Percentiles rank a stretch among this genome's conserved stretches.
Evolutionary conservation across 2,797 vertebrate species (phyloP).

Genomic region (Mormyrops attenuatus): DNA sequence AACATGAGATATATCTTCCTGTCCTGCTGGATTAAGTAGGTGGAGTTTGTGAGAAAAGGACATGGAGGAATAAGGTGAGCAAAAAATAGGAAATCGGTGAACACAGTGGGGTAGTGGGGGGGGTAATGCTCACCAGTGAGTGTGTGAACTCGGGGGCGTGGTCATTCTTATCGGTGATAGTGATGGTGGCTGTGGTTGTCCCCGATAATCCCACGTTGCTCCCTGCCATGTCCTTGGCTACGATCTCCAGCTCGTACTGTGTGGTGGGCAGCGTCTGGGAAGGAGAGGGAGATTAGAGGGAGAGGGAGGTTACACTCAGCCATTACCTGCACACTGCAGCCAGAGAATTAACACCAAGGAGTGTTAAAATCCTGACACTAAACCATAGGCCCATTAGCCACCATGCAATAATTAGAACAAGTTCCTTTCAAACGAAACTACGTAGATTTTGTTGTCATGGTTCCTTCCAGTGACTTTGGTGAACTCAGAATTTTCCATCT

Average conservation of each 20-base stretch:
- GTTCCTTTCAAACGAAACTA: not conserved
- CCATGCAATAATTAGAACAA: not conserved
- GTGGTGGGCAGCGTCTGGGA: slow-evolving; percentile 83
- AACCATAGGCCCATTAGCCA: not conserved
- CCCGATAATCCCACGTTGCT: slow-evolving; percentile 86
- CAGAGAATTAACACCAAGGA: not conserved
- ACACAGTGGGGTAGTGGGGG: not conserved
- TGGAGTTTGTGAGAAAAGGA: not conserved
- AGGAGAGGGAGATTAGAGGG: slow-evolving; percentile 26
- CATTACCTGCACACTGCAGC: not conserved
- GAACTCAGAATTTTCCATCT: not conserved
- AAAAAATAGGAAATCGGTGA: not conserved
- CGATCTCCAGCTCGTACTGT: slow-evolving; percentile 87
- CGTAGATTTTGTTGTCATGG: not conserved
- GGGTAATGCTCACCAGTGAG: slow-evolving; percentile 51
- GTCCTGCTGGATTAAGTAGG: not conserved
- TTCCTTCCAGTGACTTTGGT: not conserved
- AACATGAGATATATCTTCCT: not conserved
- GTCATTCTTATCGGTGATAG: slow-evolving; percentile 94
- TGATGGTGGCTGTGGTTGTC: slow-evolving; percentile 88
- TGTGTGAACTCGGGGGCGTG: slow-evolving; percentile 93
- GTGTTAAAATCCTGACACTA: not conserved
- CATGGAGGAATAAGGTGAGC: not conserved
- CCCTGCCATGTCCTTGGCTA: slow-evolving; percentile 94
- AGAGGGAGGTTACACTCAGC: slow-evolving; percentile 19